Conservation (phyloP, 1,140 invertebrate species). For the Drosophila ananassae region DNA sequence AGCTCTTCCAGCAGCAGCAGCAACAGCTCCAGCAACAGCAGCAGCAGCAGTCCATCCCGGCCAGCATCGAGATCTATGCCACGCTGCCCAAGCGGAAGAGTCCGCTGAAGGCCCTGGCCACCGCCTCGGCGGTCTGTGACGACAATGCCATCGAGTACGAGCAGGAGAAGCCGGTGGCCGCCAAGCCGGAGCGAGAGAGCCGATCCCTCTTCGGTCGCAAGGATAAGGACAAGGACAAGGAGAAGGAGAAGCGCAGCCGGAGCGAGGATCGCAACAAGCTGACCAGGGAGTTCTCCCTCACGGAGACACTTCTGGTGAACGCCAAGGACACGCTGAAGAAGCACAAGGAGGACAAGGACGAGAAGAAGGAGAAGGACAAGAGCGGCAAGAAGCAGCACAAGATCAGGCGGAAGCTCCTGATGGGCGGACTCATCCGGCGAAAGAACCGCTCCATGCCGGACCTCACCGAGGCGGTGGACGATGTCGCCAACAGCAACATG, state of each 20-base stretch:
- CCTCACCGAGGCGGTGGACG: constrained; percentile 89
- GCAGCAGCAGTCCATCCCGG: constrained; percentile 88
- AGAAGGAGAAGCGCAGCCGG: constrained; percentile 91
- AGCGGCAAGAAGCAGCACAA: constrained; percentile 95
- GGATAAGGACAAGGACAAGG: constrained; percentile 84
- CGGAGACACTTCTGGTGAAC: constrained; percentile 85
- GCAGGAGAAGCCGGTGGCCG: constrained; percentile 37
- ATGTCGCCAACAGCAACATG: constrained; percentile 69
- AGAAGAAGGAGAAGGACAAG: constrained; percentile 89
- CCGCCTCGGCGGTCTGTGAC: constrained; percentile 76
- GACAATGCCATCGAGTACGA: constrained; percentile 86
- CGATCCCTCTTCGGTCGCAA: constrained; percentile 87
- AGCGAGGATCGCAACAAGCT: constrained; percentile 92
- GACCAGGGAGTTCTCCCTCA: constrained; percentile 88
- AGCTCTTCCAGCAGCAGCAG: constrained; percentile 32
- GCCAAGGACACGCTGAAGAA: constrained; percentile 87
- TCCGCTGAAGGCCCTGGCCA: constrained; percentile 86
- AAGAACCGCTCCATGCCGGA: constrained; percentile 97
- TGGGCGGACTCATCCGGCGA: constrained; percentile 94
- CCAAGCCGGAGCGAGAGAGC: constrained; percentile 86
- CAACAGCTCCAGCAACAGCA: constrained; percentile 91
- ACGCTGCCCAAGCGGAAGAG: constrained; percentile 95
- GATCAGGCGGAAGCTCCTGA: constrained; percentile 93
- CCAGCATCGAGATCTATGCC: constrained; percentile 94
- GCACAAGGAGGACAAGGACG: constrained; percentile 87